Conservation (phyloP, 2,113 vertebrate species). For the Oreocharis arfaki region DNA sequence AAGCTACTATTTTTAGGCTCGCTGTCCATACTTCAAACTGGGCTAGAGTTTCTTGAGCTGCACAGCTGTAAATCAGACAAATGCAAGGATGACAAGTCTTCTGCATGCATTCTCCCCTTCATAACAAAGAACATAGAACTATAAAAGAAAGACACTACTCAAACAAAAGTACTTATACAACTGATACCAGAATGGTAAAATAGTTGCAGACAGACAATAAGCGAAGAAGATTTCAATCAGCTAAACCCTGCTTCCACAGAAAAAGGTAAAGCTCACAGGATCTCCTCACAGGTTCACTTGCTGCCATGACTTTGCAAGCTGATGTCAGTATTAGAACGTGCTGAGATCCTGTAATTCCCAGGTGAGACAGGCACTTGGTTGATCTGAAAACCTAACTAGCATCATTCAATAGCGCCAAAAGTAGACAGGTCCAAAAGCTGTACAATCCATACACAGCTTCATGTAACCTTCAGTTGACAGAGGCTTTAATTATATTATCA, state of each 20-base stretch:
- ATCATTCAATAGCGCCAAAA: not conserved
- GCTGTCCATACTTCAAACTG: not conserved
- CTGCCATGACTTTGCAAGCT: not conserved
- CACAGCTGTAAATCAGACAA: not conserved
- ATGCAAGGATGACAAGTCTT: not conserved
- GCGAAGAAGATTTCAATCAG: not conserved
- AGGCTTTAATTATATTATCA: not conserved
- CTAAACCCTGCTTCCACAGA: not conserved
- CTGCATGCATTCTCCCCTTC: not conserved
- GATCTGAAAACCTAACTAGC: not conserved
- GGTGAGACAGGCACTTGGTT: not conserved
- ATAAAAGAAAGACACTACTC: not conserved
- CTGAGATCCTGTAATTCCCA: not conserved
- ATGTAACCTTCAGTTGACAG: not conserved
- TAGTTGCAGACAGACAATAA: not conserved
- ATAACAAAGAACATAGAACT: not conserved
- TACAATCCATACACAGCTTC: not conserved
- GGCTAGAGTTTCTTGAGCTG: not conserved
- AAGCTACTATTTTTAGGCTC: slow-evolving; percentile 33
- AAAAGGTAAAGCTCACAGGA: not conserved
- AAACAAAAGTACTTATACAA: not conserved
- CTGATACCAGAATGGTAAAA: not conserved
- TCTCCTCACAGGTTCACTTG: not conserved
- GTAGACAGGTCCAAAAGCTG: not conserved
- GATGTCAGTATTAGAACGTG: not conserved